These are phyloP conservation scores for Sphaeramia orbicularis DNA, from an alignment of 2,797 vertebrate species.

Conservation along the genomic window DNA sequence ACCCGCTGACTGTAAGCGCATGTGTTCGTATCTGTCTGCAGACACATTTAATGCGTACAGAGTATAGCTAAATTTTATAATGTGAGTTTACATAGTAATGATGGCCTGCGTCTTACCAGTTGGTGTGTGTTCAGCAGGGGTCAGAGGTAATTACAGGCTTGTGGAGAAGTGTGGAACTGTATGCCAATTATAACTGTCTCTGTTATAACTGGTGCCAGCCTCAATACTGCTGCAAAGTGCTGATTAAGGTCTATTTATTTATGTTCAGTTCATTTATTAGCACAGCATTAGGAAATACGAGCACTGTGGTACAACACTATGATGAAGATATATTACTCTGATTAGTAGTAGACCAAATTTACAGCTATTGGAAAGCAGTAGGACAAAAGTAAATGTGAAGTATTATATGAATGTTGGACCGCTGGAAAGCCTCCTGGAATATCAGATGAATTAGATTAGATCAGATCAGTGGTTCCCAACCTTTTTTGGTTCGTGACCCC, in stretches of 20 bases:
- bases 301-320: slow-evolving; percentile 7
- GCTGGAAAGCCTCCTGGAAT: too few species aligned
- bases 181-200: slow-evolving; percentile 69
- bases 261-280: slow-evolving; percentile 57
- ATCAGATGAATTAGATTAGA: too few species aligned
- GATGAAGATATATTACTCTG: background rate
- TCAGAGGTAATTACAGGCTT: slow-evolving; percentile 76
- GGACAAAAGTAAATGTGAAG: background rate
- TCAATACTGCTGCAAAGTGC: slow-evolving; percentile 53
- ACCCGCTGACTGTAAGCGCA: slow-evolving; percentile 8
- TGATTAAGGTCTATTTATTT: slow-evolving; percentile 66
- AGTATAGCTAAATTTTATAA: slow-evolving; percentile 55
- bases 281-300: slow-evolving; percentile 24
- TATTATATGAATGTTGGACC: background rate
- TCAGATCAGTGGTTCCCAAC: too few species aligned
- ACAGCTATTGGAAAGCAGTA: background rate
- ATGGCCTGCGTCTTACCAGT: slow-evolving; percentile 62
- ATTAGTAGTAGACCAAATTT: slow-evolving; percentile 3
- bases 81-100: slow-evolving; percentile 67
- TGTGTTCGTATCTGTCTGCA: slow-evolving; percentile 29
- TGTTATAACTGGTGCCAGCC: slow-evolving; percentile 51
- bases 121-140: slow-evolving; percentile 59
- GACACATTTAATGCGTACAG: slow-evolving; percentile 15
- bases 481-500: too few species aligned
- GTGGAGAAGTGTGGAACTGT: slow-evolving; percentile 51